phyloP scores from a whole-genome alignment of 2,113 vertebrate species.

The Phylloscopus trochiloides region DNA sequence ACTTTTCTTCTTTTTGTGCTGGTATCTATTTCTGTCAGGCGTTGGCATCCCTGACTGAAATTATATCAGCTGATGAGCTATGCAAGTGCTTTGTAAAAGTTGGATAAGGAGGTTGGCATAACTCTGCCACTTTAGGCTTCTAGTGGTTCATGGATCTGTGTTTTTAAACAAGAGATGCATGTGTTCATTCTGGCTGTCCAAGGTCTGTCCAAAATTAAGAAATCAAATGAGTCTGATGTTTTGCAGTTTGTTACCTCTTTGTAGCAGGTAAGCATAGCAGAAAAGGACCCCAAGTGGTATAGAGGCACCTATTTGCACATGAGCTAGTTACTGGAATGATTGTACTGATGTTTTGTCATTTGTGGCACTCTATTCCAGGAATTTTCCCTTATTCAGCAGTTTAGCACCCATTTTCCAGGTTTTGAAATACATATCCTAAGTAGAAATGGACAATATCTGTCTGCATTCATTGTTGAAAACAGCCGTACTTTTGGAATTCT shows the following conservation, averaged over 20 bases:
- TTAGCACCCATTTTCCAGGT: neutral
- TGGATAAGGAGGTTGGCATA: neutral
- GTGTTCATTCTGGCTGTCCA: neutral
- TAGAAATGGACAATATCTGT: neutral
- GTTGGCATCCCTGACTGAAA: neutral
- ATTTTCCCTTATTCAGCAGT: neutral
- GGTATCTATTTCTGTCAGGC: neutral
- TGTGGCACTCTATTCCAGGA: neutral
- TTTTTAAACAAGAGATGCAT: neutral
- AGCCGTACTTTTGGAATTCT: neutral
- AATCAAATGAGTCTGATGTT: neutral
- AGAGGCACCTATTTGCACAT: neutral
- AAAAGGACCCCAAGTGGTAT: rapidly evolving
- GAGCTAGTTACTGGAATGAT: neutral
- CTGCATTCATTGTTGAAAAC: neutral
- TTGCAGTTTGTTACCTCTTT: neutral
- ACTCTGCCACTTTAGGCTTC: neutral
- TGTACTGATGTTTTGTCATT: neutral
- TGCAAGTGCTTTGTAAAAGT: neutral
- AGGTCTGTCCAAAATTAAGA: neutral
- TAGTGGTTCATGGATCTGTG: neutral
- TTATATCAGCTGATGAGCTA: neutral
- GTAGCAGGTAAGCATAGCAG: neutral
- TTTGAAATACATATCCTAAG: neutral
- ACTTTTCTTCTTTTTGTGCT: neutral